Conservation (phyloP, 2,888 invertebrate genomes). For the Pachycephus smyrnensis region DNA sequence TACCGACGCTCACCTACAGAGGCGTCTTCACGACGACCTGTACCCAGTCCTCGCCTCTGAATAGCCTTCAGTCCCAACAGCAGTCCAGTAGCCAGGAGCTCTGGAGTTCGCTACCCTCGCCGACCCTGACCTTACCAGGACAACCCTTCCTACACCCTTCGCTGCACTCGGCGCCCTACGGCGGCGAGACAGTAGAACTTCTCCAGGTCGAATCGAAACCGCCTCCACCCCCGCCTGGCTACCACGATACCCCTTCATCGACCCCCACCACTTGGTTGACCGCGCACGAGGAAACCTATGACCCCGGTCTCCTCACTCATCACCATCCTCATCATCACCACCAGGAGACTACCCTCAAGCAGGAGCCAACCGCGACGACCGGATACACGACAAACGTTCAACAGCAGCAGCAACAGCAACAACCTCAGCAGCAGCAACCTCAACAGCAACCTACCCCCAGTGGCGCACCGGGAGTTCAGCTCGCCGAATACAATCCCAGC, state of each 20-base stretch:
- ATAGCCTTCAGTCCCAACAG: constrained; percentile 68
- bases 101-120: constrained; percentile 61
- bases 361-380: constrained; percentile 71
- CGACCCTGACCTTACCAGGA: constrained; percentile 56
- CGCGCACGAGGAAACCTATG: constrained; percentile 65
- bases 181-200: constrained; percentile 60
- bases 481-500: constrained; percentile 94
- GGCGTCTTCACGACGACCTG: constrained; percentile 80
- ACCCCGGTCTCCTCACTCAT: constrained; percentile 69
- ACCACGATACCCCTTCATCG: constrained; percentile 74
- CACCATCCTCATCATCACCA: constrained; percentile 69
- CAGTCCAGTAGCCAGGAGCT: constrained; percentile 65
- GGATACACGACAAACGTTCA: constrained; percentile 52
- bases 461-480: constrained; percentile 73
- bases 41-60: constrained; percentile 77
- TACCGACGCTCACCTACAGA: constrained; percentile 70
- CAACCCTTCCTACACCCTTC: constrained; percentile 63
- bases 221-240: constrained; percentile 69
- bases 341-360: constrained; percentile 78
- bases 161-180: constrained; percentile 61
- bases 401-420: constrained; percentile 65
- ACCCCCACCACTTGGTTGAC: constrained; percentile 67
- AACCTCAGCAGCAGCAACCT: constrained; percentile 54
- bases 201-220: constrained; percentile 68
- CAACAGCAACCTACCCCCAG: constrained; percentile 56